These are phyloP conservation scores for Lycopodina hypogea DNA, from an alignment of 37 sponge, comb jelly and placozoan genomes.

Conservation along the genomic window DNA sequence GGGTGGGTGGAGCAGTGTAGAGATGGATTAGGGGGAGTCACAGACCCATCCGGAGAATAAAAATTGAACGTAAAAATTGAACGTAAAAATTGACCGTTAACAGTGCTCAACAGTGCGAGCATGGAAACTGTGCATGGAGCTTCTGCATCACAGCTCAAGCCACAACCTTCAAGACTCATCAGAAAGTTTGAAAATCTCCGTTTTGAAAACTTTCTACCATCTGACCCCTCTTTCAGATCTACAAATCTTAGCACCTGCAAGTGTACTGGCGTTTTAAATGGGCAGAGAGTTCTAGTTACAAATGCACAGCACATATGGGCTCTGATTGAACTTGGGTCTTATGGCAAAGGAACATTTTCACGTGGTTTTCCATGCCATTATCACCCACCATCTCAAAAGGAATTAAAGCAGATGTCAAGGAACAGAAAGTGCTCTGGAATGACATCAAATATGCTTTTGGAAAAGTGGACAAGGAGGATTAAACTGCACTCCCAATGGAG, in stretches of 20 bases:
- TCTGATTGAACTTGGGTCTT: slow-evolving; percentile 15
- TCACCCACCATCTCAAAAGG: background rate
- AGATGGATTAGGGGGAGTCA: background rate
- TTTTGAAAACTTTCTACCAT: background rate
- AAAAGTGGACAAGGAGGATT: background rate
- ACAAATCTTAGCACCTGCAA: slow-evolving; percentile 2
- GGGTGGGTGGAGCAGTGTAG: background rate
- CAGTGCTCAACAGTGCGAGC: no score
- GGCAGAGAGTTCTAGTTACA: slow-evolving; percentile 15
- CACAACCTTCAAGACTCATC: background rate
- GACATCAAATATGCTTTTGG: background rate
- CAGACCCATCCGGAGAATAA: no score
- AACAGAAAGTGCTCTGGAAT: background rate
- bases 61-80: no score
- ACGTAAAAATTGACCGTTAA: no score
- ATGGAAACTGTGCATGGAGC: no score
- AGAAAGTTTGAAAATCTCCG: background rate
- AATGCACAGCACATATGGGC: background rate
- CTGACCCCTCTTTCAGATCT: background rate
- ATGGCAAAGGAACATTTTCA: slow-evolving; percentile 52
- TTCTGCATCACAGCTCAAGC: background rate
- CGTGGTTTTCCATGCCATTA: slow-evolving; percentile 28
- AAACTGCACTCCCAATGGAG: slow-evolving; percentile 27
- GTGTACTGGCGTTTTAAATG: slow-evolving; percentile 27
- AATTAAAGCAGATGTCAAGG: background rate